phyloP scores from a whole-genome alignment of 2,797 vertebrate genomes.

The Enteromius thamalakanensis region DNA sequence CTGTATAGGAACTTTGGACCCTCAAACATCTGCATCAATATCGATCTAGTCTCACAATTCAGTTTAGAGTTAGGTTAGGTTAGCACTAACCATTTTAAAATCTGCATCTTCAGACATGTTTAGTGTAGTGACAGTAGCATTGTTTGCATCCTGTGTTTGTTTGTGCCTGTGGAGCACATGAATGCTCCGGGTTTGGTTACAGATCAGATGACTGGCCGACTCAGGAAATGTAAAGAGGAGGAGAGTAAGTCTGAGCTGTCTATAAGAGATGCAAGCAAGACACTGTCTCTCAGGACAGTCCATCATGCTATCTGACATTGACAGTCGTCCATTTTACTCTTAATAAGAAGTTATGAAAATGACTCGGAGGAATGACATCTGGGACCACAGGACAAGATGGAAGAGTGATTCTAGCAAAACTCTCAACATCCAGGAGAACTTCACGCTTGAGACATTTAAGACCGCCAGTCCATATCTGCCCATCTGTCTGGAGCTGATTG shows the following conservation, averaged over 20 bases:
- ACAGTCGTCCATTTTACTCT: conserved; percentile 10
- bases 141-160: conserved; percentile 34
- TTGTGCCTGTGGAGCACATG: conserved; percentile 57
- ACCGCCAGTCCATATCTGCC: conserved; percentile 8
- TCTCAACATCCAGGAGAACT: conserved; percentile 36
- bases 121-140: conserved; percentile 5
- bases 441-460: conserved; percentile 25
- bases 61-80: background rate
- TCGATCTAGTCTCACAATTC: background rate
- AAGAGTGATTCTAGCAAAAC: conserved; percentile 52
- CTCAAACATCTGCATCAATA: background rate
- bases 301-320: conserved; percentile 41
- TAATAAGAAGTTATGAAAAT: conserved; percentile 65
- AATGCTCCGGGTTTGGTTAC: conserved; percentile 70
- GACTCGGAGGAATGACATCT: conserved; percentile 55
- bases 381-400: conserved; percentile 57
- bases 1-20: background rate
- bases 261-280: conserved; percentile 57
- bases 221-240: conserved; percentile 59
- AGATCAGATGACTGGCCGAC: conserved; percentile 69
- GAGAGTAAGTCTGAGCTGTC: conserved; percentile 49
- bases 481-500: conserved; percentile 1
- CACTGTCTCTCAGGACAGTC: background rate
- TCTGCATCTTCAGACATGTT: conserved; percentile 10
- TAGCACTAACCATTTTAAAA: background rate